Base-by-base conservation (phyloP, 37 sponge, comb jelly and placozoan genomes). In the Haliclona indistincta region DNA sequence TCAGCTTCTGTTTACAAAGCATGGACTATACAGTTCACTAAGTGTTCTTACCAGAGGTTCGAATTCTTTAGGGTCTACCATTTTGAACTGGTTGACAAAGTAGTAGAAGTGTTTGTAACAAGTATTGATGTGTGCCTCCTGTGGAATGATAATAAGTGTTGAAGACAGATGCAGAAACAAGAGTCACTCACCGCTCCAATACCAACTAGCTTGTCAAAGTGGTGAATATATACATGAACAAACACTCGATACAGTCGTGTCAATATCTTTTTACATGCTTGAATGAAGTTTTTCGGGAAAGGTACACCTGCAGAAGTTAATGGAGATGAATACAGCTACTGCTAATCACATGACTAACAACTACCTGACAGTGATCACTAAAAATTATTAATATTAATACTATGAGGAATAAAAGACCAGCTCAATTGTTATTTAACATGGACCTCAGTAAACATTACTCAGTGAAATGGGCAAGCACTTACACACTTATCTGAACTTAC, bases 51-150 rank as follows among this genome's bases (percentile, higher is more conserved):
- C 93, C 78, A 94, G 73, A 39, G 95, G 95, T 63, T 94, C 91
- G 56, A 94, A 81, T 52, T 94, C 95, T 49, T 93, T 93, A 10
- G 77, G 45, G 11, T 85, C 89, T 36, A 91, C 80, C 13, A 95
- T 67, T 8, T 84, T 84, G 65, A 84, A 91, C 52, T 83, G 79
- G 1, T 37, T 51, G 13, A 95, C 92, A 78, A 95, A 95, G 63
- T 75, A 95, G 67, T 91, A 95, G 76, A 91, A 95, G 56, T 95
- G 95, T 38, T 95, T 95, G 81, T 95, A 95, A 53, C 95, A 95
- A 3, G 95, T 68, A 69, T 95, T 95, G 11, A 95, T 73, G 52
- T 95, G 95, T 6, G 95, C 92, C 75, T 95, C 95, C 92, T 92
- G 77, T 28, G 67, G 51, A 6, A 55, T 34, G 55, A 4, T 10